phyloP scores from a whole-genome alignment of 2,797 vertebrate genomes.

The Chaenodraco wilsoni region DNA sequence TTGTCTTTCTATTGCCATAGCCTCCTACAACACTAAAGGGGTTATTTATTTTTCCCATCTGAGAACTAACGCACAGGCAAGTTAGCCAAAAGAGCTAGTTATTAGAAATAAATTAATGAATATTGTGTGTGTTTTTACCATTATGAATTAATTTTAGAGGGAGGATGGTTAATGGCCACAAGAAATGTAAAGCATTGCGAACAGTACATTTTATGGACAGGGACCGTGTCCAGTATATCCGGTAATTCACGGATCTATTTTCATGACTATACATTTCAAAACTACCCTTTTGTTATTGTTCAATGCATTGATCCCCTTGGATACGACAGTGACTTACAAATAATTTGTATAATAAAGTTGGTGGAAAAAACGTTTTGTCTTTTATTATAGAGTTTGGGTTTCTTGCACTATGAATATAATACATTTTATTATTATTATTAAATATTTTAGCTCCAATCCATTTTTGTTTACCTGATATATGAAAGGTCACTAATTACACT shows the following conservation, averaged over 20 bases:
- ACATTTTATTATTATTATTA: background rate
- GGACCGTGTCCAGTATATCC: slow-evolving; percentile 50
- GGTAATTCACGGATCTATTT: slow-evolving; percentile 74
- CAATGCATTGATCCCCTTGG: slow-evolving; percentile 78
- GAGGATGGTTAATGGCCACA: slow-evolving; percentile 59
- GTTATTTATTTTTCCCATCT: slow-evolving; percentile 67
- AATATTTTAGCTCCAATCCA: background rate
- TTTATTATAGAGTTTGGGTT: slow-evolving; percentile 33
- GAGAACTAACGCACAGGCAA: slow-evolving; percentile 48
- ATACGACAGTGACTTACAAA: slow-evolving; percentile 79
- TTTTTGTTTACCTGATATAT: background rate
- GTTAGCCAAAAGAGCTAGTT: slow-evolving; percentile 37
- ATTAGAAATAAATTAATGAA: slow-evolving; percentile 75
- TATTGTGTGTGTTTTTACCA: slow-evolving; percentile 74
- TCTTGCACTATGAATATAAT: background rate
- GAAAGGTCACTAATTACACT: background rate
- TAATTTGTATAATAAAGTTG: slow-evolving; percentile 88
- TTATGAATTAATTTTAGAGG: slow-evolving; percentile 76
- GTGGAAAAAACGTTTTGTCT: slow-evolving; percentile 68
- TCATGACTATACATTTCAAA: slow-evolving; percentile 73
- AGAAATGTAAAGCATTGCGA: slow-evolving; percentile 50
- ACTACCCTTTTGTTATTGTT: slow-evolving; percentile 73
- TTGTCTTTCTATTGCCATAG: slow-evolving; percentile 78
- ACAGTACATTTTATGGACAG: slow-evolving; percentile 52
- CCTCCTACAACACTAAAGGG: slow-evolving; percentile 66